Conservation (phyloP, 2,888 invertebrate species). For the Hypsopygia costalis region DNA sequence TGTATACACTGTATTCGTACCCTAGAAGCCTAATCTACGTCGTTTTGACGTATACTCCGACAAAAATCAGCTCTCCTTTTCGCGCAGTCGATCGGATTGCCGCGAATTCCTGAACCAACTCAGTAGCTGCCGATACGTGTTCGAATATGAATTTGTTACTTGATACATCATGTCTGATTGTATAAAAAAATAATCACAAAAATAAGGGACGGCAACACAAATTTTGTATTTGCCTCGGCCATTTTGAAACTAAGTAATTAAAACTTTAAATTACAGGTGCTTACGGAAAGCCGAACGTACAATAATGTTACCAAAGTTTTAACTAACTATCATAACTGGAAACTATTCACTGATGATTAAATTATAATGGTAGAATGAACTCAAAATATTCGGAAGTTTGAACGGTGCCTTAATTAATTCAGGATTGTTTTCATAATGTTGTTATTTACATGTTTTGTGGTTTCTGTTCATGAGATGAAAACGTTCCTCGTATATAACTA, state of each 20-base stretch:
- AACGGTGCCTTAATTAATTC: not conserved
- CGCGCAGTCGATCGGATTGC: too few relatives aligned
- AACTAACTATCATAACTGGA: conserved; percentile 22
- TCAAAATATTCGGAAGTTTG: not conserved
- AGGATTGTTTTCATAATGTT: not conserved
- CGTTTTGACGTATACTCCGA: conserved; percentile 11
- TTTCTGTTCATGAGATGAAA: not conserved
- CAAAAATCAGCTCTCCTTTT: not conserved
- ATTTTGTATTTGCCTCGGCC: not conserved
- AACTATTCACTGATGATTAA: conserved; percentile 10
- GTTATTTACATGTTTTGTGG: not conserved
- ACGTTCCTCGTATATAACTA: too few relatives aligned
- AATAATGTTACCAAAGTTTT: not conserved
- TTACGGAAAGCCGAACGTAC: not conserved
- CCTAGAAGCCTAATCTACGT: conserved; percentile 11
- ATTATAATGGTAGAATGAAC: conserved; percentile 2
- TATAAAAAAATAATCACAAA: too few relatives aligned
- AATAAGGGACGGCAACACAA: too few relatives aligned
- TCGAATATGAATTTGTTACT: too few relatives aligned
- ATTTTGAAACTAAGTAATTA: not conserved
- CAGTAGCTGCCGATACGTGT: too few relatives aligned
- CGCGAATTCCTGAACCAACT: too few relatives aligned
- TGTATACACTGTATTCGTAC: too few relatives aligned
- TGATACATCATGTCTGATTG: too few relatives aligned
- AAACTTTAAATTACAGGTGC: conserved; percentile 3